Conservation (phyloP, 2,797 vertebrate species). For the Brachyalestes nurse region DNA sequence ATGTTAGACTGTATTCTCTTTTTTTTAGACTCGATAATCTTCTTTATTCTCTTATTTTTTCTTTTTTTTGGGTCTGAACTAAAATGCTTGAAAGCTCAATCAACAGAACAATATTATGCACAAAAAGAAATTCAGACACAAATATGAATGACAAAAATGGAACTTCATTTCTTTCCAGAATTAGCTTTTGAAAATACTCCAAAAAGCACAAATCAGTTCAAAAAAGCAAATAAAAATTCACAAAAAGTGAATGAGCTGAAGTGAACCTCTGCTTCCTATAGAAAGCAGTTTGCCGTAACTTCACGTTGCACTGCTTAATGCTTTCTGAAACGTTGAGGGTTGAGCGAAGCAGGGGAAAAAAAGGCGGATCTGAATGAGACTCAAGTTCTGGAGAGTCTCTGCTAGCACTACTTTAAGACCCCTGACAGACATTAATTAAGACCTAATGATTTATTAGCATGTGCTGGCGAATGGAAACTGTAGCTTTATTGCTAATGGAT, state of each 20-base stretch:
- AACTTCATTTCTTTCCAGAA: not conserved
- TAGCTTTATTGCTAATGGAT: slow-evolving; percentile 76
- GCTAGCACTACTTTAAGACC: slow-evolving; percentile 66
- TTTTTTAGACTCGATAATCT: too few relatives aligned
- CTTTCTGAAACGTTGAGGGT: slow-evolving; percentile 37
- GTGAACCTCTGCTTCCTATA: not conserved
- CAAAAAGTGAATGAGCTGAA: not conserved
- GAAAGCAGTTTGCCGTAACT: not conserved
- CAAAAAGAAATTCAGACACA: not conserved
- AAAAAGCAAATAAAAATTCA: not conserved
- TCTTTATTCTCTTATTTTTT: too few relatives aligned
- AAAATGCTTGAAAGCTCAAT: not conserved
- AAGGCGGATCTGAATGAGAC: slow-evolving; percentile 58
- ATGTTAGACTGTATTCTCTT: too few relatives aligned
- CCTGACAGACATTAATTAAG: slow-evolving; percentile 83
- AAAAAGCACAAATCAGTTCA: not conserved
- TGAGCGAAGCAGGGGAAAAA: slow-evolving; percentile 35
- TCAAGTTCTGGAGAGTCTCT: slow-evolving; percentile 77
- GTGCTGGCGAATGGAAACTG: slow-evolving; percentile 74
- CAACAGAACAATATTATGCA: not conserved
- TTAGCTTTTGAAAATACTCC: not conserved
- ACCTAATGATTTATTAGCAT: slow-evolving; percentile 81
- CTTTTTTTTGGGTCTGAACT: too few relatives aligned
- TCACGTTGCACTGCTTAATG: slow-evolving; percentile 19
- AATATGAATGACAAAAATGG: not conserved